phyloP scores from a whole-genome alignment of 2,888 invertebrate species.

The Ophion slaviceki region DNA sequence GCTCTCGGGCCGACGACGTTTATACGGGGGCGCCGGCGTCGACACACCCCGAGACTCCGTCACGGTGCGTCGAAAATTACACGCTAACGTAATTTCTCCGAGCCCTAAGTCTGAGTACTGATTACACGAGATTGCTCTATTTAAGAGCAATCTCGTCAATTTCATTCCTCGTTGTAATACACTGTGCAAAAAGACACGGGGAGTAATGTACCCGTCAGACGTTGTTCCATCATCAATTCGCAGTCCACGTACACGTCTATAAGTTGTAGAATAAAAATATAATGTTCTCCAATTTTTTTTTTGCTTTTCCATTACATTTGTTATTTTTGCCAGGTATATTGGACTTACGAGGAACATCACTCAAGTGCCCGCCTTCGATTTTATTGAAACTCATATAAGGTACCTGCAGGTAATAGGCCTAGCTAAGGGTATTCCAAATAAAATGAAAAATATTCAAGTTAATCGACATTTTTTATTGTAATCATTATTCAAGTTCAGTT shows the following conservation, averaged over 20 bases:
- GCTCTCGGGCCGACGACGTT: constrained; percentile 38
- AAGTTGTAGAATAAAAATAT: too few species aligned
- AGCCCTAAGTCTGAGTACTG: constrained; percentile 76
- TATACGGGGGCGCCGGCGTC: constrained; percentile 26
- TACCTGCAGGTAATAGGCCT: too few species aligned
- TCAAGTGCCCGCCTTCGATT: too few species aligned
- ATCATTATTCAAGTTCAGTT: too few species aligned
- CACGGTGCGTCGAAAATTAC: constrained; percentile 78
- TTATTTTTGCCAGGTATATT: too few species aligned
- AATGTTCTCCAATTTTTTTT: too few species aligned
- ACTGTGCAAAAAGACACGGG: constrained; percentile 25
- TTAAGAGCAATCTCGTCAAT: constrained; percentile 75
- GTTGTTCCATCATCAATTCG: constrained; percentile 34
- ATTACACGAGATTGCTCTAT: constrained; percentile 78
- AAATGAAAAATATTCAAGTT: too few species aligned
- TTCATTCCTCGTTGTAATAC: constrained; percentile 72
- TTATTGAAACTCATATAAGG: too few species aligned
- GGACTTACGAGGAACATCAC: too few species aligned
- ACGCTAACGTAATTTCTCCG: constrained; percentile 75
- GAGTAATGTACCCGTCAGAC: constrained; percentile 25
- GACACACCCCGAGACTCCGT: constrained; percentile 60
- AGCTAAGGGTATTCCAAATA: too few species aligned
- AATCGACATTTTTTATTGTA: too few species aligned
- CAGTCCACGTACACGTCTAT: neutral
- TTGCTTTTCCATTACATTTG: too few species aligned